These are phyloP conservation scores for Melieria crassipennis DNA, from an alignment of 2,888 invertebrate genomes.

Conservation along the genomic window DNA sequence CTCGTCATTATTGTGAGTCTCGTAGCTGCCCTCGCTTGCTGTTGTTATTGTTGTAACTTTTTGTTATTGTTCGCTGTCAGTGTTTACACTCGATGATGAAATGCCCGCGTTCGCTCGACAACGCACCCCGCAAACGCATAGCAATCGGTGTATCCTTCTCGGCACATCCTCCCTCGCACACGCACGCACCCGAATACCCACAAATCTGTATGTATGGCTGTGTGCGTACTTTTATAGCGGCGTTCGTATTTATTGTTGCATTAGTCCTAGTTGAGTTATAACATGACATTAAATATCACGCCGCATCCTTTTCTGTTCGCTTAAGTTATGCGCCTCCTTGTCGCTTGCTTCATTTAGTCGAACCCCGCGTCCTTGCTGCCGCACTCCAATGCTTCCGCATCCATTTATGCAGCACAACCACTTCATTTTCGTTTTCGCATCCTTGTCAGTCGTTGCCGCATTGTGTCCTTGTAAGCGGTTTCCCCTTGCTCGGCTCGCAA, in stretches of 20 bases:
- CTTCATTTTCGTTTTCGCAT: conserved; percentile 18
- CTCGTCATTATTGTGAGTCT: too few relatives aligned
- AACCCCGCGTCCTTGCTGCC: neutral
- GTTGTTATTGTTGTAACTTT: too few relatives aligned
- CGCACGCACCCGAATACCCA: too few relatives aligned
- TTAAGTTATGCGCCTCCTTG: neutral
- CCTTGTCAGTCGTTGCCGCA: conserved; percentile 18
- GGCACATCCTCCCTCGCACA: too few relatives aligned
- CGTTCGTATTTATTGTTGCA: conserved; percentile 34
- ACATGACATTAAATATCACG: conserved; percentile 40
- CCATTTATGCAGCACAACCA: neutral
- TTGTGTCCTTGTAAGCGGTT: conserved; percentile 20
- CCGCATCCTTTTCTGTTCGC: neutral
- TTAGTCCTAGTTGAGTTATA: conserved; percentile 38
- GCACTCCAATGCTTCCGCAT: too few relatives aligned
- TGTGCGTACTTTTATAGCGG: neutral
- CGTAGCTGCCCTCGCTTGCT: too few relatives aligned
- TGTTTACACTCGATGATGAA: too few relatives aligned
- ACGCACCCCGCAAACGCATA: too few relatives aligned
- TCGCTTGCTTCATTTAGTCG: neutral
- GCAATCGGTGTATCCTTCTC: too few relatives aligned
- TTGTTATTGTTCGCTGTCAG: too few relatives aligned
- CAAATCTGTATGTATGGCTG: neutral
- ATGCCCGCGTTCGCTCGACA: too few relatives aligned
- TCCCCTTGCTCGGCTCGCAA: neutral